phyloP scores from a whole-genome alignment of 2,888 invertebrate genomes.

The Neoascia interrupta region DNA sequence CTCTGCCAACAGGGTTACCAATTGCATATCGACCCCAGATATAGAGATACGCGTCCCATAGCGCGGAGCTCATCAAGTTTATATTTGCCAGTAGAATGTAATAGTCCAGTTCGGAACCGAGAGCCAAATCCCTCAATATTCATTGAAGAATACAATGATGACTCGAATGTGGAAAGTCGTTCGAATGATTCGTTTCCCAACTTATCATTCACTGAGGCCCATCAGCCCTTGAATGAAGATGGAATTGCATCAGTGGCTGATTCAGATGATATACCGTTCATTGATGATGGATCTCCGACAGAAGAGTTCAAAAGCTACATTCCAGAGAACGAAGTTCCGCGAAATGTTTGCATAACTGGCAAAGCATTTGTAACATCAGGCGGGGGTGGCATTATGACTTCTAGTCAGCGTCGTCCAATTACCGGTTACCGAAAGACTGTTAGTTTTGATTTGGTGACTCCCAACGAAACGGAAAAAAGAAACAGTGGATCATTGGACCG shows the following conservation, averaged over 20 bases:
- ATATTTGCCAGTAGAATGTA: conserved; percentile 72
- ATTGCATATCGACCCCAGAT: conserved; percentile 79
- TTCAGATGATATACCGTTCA: conserved; percentile 78
- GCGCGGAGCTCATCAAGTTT: conserved; percentile 77
- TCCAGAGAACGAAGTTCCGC: no score
- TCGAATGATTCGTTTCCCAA: conserved; percentile 77
- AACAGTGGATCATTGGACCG: conserved; percentile 23
- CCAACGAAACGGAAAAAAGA: conserved; percentile 48
- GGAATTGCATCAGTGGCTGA: conserved; percentile 78
- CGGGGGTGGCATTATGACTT: conserved; percentile 71
- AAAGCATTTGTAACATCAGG: conserved; percentile 14
- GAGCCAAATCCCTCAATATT: conserved; percentile 77
- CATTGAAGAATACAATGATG: conserved; percentile 77
- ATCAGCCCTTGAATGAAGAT: conserved; percentile 79
- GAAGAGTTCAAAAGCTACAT: conserved; percentile 73
- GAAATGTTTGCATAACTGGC: no score
- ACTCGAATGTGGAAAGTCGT: conserved; percentile 68
- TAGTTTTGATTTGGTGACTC: conserved; percentile 77
- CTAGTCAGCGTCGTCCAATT: conserved; percentile 69
- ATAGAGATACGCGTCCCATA: conserved; percentile 78
- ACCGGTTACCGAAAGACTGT: conserved; percentile 78
- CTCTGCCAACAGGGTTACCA: conserved; percentile 77
- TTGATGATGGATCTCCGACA: conserved; percentile 80
- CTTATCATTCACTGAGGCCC: conserved; percentile 75
- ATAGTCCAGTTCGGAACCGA: conserved; percentile 41